Base-by-base conservation (phyloP, 2,797 vertebrate genomes). In the Diglossa cyanea region DNA sequence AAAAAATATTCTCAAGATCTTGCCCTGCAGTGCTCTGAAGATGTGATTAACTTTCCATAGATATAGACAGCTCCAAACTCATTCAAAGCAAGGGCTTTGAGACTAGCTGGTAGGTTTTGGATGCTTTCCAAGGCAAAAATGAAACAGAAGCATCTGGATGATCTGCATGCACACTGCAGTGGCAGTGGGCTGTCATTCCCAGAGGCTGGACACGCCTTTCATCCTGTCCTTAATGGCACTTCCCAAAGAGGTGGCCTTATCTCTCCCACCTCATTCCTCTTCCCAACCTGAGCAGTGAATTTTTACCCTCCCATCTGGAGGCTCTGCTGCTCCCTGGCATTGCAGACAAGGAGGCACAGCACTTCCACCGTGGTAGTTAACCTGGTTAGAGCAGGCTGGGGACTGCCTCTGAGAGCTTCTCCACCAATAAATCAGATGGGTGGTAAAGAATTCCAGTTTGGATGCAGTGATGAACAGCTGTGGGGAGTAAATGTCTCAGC, bases 221-320 rank as follows among this genome's bases (percentile, higher is more conserved):
- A 62, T 73, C 15, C 57, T 50, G 35, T 23, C 19, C 84, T 17
- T 21, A 76, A 13, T 2, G n/a, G 23, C 30, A 13, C 31, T 87
- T 81, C 57, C 18, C 55, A 45, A 91, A 87, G 18, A 40, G 9
- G 11, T 70, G 28, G 14, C 15, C 82, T 78, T n/a, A 35, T 28
- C 25, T 82, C 14, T 58, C 47, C 11, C 31, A 88, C 8, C 21
- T 84, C 33, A 18, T 40, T 84, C 0, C 6, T 61, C 16, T 88
- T 78, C 35, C 35, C 13, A n/a, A 1, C 10, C 18, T 0, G 0
- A 33, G 11, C 9, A 1, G 1, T 26, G 20, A 79, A 33, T 10
- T 19, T 61, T 42, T 9, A 6, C 18, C 16, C 33, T 82, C 44
- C 40, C 45, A 57, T 7, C 21, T 33, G 10, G 7, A 33, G 35